Evolutionary conservation across 2,797 vertebrate genomes (phyloP).

Genomic region (Anguilla megastoma): DNA sequence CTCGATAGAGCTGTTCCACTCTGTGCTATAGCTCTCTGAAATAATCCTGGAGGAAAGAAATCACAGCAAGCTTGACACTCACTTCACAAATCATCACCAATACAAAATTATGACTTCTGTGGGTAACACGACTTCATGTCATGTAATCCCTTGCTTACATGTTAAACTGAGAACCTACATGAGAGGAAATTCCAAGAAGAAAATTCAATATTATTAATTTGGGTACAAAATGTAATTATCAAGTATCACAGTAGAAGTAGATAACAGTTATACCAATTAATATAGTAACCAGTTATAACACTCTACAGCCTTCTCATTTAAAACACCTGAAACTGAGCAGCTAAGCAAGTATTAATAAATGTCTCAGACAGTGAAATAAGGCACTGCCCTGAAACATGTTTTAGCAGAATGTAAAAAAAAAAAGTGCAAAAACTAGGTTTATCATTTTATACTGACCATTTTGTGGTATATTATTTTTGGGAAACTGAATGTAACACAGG

Average conservation of each 20-base stretch:
- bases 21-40: conserved; percentile 98
- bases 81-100: not conserved
- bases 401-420: no score
- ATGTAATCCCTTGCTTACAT: not conserved
- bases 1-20: conserved; percentile 97
- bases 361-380: no score
- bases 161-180: not conserved
- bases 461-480: no score
- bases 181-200: not conserved
- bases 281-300: no score
- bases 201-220: not conserved
- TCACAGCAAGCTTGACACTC: not conserved
- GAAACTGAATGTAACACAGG: no score
- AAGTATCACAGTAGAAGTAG: not conserved
- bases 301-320: no score
- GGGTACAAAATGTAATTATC: not conserved
- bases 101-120: not conserved
- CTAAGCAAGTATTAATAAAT: no score
- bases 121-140: not conserved
- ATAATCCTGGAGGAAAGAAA: conserved; percentile 78
- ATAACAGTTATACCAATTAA: not conserved
- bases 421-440: no score
- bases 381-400: no score
- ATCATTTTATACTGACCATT: no score
- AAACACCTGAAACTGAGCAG: no score